A percentile compares a stretch with the other conserved stretches of the same genome.
phyloP scores from a whole-genome alignment of 2,113 vertebrate species.

The Odocoileus hemionus region DNA sequence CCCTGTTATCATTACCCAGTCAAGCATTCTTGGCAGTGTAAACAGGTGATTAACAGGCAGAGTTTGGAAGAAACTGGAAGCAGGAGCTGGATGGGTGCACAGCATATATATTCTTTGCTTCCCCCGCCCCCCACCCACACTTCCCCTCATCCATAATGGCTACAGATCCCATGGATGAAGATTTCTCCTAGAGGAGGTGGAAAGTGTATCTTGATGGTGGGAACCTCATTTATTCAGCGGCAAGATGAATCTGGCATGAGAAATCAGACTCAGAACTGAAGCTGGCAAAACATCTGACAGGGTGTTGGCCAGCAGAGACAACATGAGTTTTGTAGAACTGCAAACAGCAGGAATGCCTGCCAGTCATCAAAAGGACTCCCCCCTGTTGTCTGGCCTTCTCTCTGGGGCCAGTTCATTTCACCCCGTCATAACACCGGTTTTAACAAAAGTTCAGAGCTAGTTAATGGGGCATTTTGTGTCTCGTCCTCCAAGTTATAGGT shows the following conservation, averaged over 20 bases:
- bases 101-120: background rate
- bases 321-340: background rate
- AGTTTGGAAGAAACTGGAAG: slow-evolving; percentile 52
- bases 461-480: background rate
- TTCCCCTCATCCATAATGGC: background rate
- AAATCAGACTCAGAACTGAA: slow-evolving; percentile 73
- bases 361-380: background rate
- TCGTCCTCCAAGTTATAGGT: background rate
- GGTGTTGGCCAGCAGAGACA: slow-evolving; percentile 55
- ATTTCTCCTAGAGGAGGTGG: background rate
- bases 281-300: slow-evolving; percentile 76
- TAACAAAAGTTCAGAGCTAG: background rate
- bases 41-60: slow-evolving; percentile 77
- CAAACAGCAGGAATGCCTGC: background rate
- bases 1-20: slow-evolving; percentile 70
- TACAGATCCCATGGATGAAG: slow-evolving; percentile 53
- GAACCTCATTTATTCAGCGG: slow-evolving; percentile 62
- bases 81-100: background rate
- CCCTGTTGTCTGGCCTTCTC: background rate
- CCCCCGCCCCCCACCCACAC: background rate
- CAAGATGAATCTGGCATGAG: slow-evolving; percentile 76
- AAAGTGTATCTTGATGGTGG: background rate
- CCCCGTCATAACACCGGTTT: slow-evolving; percentile 31
- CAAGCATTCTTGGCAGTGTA: slow-evolving; percentile 66
- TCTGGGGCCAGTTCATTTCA: slow-evolving; percentile 36